Evolutionary conservation across 2,113 vertebrate species (phyloP).

Genomic region (Pangasianodon hypophthalmus): DNA sequence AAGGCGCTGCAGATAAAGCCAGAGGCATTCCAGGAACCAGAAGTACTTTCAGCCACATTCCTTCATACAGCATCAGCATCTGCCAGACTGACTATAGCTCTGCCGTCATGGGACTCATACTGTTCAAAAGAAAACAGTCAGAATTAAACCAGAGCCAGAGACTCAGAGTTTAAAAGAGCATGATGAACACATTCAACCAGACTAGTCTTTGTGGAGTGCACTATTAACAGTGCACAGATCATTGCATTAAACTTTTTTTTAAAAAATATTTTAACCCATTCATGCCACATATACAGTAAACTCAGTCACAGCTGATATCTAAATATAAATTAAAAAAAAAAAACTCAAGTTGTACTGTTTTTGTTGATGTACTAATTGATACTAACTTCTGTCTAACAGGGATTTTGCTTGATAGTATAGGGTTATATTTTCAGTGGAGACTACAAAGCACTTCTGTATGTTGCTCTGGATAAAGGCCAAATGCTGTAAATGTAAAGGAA

Average conservation of each 20-base stretch:
- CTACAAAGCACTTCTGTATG: not conserved
- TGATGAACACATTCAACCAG: not conserved
- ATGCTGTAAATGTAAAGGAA: not conserved
- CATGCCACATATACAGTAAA: not conserved
- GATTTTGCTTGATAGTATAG: not conserved
- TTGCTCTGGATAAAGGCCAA: not conserved
- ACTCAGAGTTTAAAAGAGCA: not conserved
- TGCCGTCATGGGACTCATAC: not conserved
- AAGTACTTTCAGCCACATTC: conserved; percentile 53
- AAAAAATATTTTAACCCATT: not conserved
- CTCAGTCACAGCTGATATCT: not conserved
- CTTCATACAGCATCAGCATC: conserved; percentile 47
- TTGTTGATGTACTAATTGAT: not conserved
- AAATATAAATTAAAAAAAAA: not conserved
- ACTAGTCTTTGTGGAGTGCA: not conserved
- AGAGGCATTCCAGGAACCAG: conserved; percentile 55
- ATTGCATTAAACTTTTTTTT: not conserved
- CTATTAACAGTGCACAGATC: not conserved
- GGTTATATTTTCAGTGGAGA: not conserved
- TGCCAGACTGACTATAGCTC: conserved; percentile 38
- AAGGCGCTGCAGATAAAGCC: conserved; percentile 51
- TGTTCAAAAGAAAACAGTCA: conserved; percentile 13
- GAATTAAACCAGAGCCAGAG: not conserved
- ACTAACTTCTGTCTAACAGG: not conserved
- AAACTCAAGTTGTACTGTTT: not conserved